Percentiles rank a stretch among this genome's conserved stretches.
Evolutionary conservation across 2,113 vertebrate species (phyloP).

Genomic region (Montifringilla adamsi): DNA sequence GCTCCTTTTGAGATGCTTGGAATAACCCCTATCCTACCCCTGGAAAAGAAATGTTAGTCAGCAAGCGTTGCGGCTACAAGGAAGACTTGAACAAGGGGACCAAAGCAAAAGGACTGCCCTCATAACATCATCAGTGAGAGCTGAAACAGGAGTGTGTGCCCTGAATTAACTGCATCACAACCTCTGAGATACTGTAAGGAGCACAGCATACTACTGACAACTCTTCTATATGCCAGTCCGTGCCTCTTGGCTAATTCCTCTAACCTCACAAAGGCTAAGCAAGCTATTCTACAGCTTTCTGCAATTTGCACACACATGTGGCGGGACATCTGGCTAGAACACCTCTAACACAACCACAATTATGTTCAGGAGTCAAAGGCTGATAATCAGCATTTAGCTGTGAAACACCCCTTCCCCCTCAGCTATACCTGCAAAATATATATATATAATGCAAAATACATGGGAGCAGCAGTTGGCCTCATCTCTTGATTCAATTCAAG

Average conservation of each 20-base stretch:
- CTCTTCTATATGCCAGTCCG: background rate
- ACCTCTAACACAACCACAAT: background rate
- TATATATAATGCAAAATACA: background rate
- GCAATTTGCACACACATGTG: background rate
- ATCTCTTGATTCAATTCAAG: background rate
- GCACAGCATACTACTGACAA: background rate
- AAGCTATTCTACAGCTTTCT: background rate
- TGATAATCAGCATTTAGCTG: background rate
- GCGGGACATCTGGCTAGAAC: background rate
- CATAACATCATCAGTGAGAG: background rate
- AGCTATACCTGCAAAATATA: background rate
- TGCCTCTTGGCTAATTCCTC: background rate
- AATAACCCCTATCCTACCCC: background rate
- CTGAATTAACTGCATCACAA: background rate
- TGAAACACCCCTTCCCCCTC: background rate
- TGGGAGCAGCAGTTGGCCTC: background rate
- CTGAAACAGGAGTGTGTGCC: background rate
- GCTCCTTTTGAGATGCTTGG: background rate
- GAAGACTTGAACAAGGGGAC: background rate
- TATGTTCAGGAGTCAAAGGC: background rate
- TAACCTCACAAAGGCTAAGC: too few species aligned
- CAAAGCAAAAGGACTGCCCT: background rate
- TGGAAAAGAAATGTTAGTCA: background rate
- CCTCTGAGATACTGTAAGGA: background rate
- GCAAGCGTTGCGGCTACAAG: rapidly evolving